Evolutionary conservation across 2,888 invertebrate species (phyloP), one percentile per base, ranked within the genome.

Genomic region (Zygaena filipendulae): DNA sequence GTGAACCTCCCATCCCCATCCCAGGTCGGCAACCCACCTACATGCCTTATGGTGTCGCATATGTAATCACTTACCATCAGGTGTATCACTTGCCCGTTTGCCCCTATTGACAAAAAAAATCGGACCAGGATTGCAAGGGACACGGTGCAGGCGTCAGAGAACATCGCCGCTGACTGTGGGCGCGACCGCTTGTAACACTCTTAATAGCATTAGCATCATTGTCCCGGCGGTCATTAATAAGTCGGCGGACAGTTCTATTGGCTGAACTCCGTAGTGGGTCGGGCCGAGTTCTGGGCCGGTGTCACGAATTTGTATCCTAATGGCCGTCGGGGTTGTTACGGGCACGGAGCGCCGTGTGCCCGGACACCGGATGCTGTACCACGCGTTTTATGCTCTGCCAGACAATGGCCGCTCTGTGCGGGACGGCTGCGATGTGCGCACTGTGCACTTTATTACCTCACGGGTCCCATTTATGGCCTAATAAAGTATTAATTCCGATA

Each of bases 121-220:
- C n/a, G n/a, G n/a, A n/a, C n/a, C n/a, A n/a, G n/a, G n/a, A n/a
- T n/a, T n/a, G n/a, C n/a, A n/a, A n/a, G n/a, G n/a, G n/a, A n/a
- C n/a, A n/a, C n/a, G n/a, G n/a, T n/a, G n/a, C n/a, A n/a, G n/a
- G n/a, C n/a, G n/a, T n/a, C n/a, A n/a, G n/a, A n/a, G n/a, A n/a
- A n/a, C n/a, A n/a, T n/a, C n/a, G n/a, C n/a, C n/a, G 53, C 56
- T 51, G 55, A 59, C 59, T 51, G 48, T 50, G 49, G 43, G 42
- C 45, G 44, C 47, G 52, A 55, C 55, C 59, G 60, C 62, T n/a
- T n/a, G n/a, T n/a, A n/a, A n/a, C n/a, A n/a, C n/a, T n/a, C n/a
- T 69, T 75, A 69, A 77, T 75, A 63, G 62, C 67, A 66, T 72
- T 70, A 70, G 61, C 58, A 56, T 68, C 64, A 71, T 72, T 74